These are phyloP conservation scores for Catharus ustulatus DNA, from an alignment of 2,797 vertebrate species.

Conservation along the genomic window DNA sequence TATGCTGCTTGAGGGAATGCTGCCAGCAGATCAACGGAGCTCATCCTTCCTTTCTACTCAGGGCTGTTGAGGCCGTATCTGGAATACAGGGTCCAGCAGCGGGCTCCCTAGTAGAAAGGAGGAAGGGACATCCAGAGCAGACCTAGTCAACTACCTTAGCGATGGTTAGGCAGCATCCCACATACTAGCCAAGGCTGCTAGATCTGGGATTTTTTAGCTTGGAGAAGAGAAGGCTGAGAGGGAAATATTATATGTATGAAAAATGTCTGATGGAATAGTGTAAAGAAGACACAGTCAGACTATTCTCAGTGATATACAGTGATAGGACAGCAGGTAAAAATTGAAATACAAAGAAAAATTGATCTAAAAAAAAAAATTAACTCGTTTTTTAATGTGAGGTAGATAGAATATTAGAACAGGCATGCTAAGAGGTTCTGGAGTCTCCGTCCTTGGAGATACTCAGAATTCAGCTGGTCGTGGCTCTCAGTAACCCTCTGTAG, in stretches of 20 bases:
- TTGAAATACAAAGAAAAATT: not conserved
- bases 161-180: not conserved
- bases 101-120: not conserved
- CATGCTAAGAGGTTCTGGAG: not conserved
- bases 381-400: not conserved
- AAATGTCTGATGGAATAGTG: not conserved
- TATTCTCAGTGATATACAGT: not conserved
- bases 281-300: not conserved
- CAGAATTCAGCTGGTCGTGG: not conserved
- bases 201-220: not conserved
- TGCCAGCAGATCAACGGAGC: not conserved
- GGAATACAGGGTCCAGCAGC: not conserved
- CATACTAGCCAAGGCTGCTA: not conserved
- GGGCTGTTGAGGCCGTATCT: fast-evolving
- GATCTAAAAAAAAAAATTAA: not conserved
- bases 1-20: not conserved
- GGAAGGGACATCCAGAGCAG: not conserved
- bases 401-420: not conserved
- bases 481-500: not conserved
- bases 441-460: not conserved
- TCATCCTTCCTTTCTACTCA: not conserved
- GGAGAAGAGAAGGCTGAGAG: not conserved
- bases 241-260: not conserved
- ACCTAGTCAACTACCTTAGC: not conserved
- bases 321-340: not conserved